Percentiles rank a stretch among this genome's conserved stretches.
Evolutionary conservation across 2,797 vertebrate genomes (phyloP).

Genomic region (Pogonophryne albipinna): DNA sequence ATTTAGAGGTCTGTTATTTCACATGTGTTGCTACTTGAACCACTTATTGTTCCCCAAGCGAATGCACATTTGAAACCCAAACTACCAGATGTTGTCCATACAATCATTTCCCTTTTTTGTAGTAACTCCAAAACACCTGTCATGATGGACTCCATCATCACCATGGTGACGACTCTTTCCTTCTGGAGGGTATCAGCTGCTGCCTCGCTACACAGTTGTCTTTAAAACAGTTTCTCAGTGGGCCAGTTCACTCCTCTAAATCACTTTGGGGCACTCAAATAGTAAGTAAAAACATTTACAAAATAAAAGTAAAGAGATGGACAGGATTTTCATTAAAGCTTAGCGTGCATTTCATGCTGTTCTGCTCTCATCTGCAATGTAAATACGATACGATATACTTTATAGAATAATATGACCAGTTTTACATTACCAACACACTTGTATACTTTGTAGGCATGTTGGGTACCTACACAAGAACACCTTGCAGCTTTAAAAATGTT

Average conservation of each 20-base stretch:
- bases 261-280: constrained; percentile 6
- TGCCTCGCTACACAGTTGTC: not conserved
- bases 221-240: not conserved
- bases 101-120: not conserved
- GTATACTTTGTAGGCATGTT: constrained; percentile 11
- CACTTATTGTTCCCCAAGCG: not conserved
- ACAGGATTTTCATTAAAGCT: not conserved
- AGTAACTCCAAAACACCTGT: not conserved
- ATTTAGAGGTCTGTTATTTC: constrained; percentile 13
- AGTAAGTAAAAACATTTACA: no score
- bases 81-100: not conserved
- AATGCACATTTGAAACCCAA: not conserved
- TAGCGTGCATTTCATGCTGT: not conserved
- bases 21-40: constrained; percentile 10
- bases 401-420: constrained; percentile 14
- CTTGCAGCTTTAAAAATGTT: not conserved
- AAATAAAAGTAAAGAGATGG: not conserved
- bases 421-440: constrained; percentile 5
- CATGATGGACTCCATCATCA: not conserved
- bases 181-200: not conserved
- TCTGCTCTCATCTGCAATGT: constrained; percentile 6
- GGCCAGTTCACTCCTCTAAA: constrained; percentile 1
- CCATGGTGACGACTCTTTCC: not conserved
- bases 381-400: not conserved
- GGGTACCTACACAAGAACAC: not conserved